phyloP scores from a whole-genome alignment of 2,113 vertebrate species.

The Aythya baeri region DNA sequence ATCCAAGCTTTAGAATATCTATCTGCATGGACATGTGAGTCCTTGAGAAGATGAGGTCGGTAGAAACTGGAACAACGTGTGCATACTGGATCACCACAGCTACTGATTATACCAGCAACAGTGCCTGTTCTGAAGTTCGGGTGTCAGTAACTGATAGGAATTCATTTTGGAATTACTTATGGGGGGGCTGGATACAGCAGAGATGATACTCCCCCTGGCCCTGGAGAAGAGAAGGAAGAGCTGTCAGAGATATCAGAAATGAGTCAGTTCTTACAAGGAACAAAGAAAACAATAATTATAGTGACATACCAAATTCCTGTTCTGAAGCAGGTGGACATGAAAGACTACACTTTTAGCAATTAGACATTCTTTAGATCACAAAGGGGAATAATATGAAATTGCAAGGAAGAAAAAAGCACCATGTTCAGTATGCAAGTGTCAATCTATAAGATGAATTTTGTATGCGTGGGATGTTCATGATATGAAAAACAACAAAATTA shows the following conservation, averaged over 20 bases:
- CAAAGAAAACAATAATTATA: conserved; percentile 7
- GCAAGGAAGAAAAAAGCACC: background rate
- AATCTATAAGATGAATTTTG: background rate
- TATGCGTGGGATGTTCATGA: background rate
- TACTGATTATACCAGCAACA: background rate
- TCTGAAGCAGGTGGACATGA: background rate
- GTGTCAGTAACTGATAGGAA: background rate
- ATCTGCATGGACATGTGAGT: background rate
- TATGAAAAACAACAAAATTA: background rate
- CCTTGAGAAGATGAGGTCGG: background rate
- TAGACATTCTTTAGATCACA: conserved; percentile 11
- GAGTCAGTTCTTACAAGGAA: background rate
- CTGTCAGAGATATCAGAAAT: background rate
- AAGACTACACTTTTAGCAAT: conserved; percentile 25
- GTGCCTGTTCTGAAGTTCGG: background rate
- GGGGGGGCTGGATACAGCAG: background rate
- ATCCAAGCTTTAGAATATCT: background rate
- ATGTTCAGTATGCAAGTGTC: background rate
- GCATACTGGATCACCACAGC: background rate
- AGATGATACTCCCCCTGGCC: background rate
- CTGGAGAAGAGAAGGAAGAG: background rate
- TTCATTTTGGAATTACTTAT: background rate
- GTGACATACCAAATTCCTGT: background rate
- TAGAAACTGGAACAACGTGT: background rate
- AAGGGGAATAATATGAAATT: background rate